phyloP scores from a whole-genome alignment of 2,888 invertebrate genomes.

The Bedellia somnulentella region DNA sequence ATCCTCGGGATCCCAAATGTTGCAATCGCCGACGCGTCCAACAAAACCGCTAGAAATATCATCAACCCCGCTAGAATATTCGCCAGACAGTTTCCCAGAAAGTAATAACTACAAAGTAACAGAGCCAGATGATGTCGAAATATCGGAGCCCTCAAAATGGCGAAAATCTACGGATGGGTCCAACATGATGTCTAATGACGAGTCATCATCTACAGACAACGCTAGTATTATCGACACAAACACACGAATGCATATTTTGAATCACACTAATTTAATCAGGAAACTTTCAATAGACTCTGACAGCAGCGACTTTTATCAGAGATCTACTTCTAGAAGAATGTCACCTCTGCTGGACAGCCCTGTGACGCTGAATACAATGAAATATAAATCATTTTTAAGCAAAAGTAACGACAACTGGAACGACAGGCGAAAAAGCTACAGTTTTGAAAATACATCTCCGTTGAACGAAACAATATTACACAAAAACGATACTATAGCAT shows the following conservation, averaged over 20 bases:
- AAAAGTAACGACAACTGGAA: constrained; percentile 67
- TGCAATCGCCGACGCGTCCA: constrained; percentile 25
- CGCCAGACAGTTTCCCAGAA: constrained; percentile 27
- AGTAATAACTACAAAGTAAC: constrained; percentile 46
- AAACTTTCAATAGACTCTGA: constrained; percentile 39
- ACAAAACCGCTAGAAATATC: constrained; percentile 39
- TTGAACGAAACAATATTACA: constrained; percentile 27
- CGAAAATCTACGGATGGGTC: constrained; percentile 67
- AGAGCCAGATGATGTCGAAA: constrained; percentile 58
- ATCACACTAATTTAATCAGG: constrained; percentile 23
- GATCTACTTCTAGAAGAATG: too few relatives aligned
- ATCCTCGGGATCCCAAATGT: constrained; percentile 40
- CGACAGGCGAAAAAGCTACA: constrained; percentile 74
- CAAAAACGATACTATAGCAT: constrained; percentile 46
- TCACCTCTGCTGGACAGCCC: constrained; percentile 41
- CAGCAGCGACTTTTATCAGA: constrained; percentile 29
- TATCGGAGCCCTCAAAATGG: constrained; percentile 65
- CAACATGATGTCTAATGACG: constrained; percentile 67
- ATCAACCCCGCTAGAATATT: constrained; percentile 35
- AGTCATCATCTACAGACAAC: constrained; percentile 44
- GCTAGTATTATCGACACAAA: constrained; percentile 47
- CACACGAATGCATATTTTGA: constrained; percentile 16
- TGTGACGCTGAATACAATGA: constrained; percentile 35
- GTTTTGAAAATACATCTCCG: constrained; percentile 60
- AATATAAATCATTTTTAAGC: constrained; percentile 44